phyloP scores from a whole-genome alignment of 2,797 vertebrate species.

The Pseudomugil tenellus region DNA sequence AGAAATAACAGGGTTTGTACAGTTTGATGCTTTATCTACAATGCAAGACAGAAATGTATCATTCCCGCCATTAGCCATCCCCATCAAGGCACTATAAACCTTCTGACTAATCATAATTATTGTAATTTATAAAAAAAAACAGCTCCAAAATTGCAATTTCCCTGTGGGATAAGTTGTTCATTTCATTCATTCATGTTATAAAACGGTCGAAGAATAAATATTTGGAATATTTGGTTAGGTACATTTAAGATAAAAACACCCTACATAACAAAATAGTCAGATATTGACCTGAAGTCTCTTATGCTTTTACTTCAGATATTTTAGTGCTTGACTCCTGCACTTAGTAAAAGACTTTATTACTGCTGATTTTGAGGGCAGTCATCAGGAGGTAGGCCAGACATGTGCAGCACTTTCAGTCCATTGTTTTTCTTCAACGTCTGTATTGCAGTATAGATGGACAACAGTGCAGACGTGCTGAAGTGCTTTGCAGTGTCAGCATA shows the following conservation, averaged over 20 bases:
- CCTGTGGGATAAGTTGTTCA: too few species aligned
- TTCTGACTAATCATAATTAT: too few species aligned
- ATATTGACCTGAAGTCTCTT: neutral
- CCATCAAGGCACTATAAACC: too few species aligned
- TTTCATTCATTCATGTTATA: too few species aligned
- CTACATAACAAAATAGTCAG: slow-evolving; percentile 3
- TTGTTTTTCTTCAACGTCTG: slow-evolving; percentile 59
- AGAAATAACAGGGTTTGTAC: too few species aligned
- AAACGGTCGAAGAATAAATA: neutral
- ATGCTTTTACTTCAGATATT: slow-evolving; percentile 16
- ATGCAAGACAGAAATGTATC: too few species aligned
- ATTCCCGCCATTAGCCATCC: too few species aligned
- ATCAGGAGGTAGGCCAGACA: neutral
- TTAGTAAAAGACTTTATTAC: slow-evolving; percentile 16
- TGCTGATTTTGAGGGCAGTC: slow-evolving; percentile 13
- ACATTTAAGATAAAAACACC: slow-evolving; percentile 13
- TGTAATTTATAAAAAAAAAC: too few species aligned
- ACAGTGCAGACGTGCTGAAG: slow-evolving; percentile 48
- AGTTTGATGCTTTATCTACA: too few species aligned
- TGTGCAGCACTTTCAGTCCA: slow-evolving; percentile 5
- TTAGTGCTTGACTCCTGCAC: slow-evolving; percentile 14
- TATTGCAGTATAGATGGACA: slow-evolving; percentile 58
- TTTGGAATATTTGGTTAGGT: slow-evolving; percentile 1
- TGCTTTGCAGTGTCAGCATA: slow-evolving; percentile 15
- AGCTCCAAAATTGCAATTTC: too few species aligned